A percentile compares a stretch with the other conserved stretches of the same genome.
These are phyloP conservation scores for Cantharis lateralis DNA, from an alignment of 2,888 invertebrate species.

Conservation along the genomic window DNA sequence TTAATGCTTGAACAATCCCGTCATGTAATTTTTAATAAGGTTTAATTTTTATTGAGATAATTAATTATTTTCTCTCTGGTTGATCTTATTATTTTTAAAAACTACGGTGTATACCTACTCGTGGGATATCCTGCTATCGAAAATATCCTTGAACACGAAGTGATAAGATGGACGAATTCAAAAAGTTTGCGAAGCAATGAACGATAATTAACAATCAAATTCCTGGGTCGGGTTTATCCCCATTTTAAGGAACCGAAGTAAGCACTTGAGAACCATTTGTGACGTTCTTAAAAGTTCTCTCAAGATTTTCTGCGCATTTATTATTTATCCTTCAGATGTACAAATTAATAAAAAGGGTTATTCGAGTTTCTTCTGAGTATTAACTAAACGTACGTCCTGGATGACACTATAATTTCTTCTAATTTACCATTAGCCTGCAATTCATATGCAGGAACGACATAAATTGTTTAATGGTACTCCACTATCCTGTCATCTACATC, in stretches of 20 bases:
- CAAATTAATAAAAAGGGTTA: not conserved
- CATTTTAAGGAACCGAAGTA: not conserved
- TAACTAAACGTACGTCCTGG: conserved; percentile 5
- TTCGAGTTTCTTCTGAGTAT: not conserved
- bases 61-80: not conserved
- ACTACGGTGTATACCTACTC: no score
- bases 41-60: not conserved
- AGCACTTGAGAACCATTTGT: not conserved
- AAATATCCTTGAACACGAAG: not conserved
- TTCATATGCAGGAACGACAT: conserved; percentile 25
- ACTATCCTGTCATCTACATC: conserved; percentile 28
- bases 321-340: not conserved
- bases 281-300: not conserved
- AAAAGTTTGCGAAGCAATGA: not conserved
- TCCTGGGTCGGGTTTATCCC: not conserved
- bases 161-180: not conserved
- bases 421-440: conserved; percentile 10
- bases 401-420: conserved; percentile 20
- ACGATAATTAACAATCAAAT: not conserved
- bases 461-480: conserved; percentile 25
- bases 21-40: not conserved
- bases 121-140: no score
- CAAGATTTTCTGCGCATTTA: not conserved
- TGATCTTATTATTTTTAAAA: no score
- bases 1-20: not conserved